Percentiles rank a stretch among this genome's conserved stretches.
These are phyloP conservation scores for Scelioninae gen. 1 DNA, from an alignment of 2,888 invertebrate species.

Conservation along the genomic window DNA sequence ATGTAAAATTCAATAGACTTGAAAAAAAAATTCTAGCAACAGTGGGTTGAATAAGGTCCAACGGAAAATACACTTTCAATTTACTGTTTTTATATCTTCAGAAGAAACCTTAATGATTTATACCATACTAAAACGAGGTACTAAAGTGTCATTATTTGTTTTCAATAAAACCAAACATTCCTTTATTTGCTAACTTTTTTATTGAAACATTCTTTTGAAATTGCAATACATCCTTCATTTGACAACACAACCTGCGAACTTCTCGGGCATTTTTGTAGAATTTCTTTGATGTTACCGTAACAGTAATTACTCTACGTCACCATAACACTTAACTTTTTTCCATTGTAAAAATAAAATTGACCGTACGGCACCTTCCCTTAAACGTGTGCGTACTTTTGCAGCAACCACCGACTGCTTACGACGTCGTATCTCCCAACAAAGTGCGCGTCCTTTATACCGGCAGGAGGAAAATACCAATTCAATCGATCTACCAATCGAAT, in stretches of 20 bases:
- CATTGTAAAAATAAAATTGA: slow-evolving; percentile 12
- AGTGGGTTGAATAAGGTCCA: too few relatives aligned
- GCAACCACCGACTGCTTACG: slow-evolving; percentile 14
- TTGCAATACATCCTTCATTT: not conserved
- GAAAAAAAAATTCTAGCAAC: too few relatives aligned
- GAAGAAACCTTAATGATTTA: too few relatives aligned
- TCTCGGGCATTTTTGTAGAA: not conserved
- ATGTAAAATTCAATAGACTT: too few relatives aligned
- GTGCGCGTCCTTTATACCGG: slow-evolving; percentile 37
- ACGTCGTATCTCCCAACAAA: slow-evolving; percentile 26
- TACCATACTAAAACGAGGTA: too few relatives aligned
- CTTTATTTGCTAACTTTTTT: too few relatives aligned
- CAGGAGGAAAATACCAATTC: slow-evolving; percentile 27
- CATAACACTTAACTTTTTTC: slow-evolving; percentile 40
- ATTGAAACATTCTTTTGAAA: not conserved
- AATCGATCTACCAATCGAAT: slow-evolving; percentile 61
- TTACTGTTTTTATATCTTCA: too few relatives aligned
- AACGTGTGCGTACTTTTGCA: slow-evolving; percentile 34
- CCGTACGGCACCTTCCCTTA: slow-evolving; percentile 22
- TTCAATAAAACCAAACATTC: too few relatives aligned
- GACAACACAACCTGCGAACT: not conserved
- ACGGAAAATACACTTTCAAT: too few relatives aligned
- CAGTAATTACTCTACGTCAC: slow-evolving; percentile 29
- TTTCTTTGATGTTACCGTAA: slow-evolving; percentile 40
- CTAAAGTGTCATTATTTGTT: too few relatives aligned